Evolutionary conservation across 2,113 vertebrate species (phyloP).

Genomic region (Hydropotes inermis): DNA sequence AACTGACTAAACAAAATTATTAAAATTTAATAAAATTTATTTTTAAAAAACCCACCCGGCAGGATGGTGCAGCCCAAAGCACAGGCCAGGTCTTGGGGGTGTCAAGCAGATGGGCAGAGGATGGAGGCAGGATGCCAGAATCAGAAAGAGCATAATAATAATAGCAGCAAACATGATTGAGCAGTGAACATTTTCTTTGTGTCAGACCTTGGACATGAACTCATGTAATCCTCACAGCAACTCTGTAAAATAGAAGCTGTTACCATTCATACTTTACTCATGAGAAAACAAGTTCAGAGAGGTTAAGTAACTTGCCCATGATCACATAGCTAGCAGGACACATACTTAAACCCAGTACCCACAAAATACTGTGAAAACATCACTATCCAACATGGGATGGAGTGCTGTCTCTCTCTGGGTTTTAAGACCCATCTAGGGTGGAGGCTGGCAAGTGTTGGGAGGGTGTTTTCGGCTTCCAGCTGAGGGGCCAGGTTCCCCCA

Average conservation of each 20-base stretch:
- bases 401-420: background rate
- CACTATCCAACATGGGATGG: background rate
- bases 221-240: background rate
- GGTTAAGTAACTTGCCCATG: background rate
- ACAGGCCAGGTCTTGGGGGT: background rate
- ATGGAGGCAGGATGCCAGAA: background rate
- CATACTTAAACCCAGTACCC: background rate
- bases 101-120: background rate
- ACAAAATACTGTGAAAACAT: background rate
- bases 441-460: background rate
- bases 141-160: background rate
- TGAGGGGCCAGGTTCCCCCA: accelerated
- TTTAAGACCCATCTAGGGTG: background rate
- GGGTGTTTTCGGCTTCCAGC: background rate
- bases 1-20: background rate
- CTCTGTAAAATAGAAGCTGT: background rate
- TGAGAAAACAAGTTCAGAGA: background rate
- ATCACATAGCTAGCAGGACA: background rate
- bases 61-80: too few relatives aligned
- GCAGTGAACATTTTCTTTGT: background rate
- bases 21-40: background rate
- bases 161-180: background rate
- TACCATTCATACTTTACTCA: background rate
- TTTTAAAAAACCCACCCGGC: background rate
- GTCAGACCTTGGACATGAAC: background rate